phyloP scores from a whole-genome alignment of 1,140 invertebrate species.

The Scaptodrosophila lebanonensis region DNA sequence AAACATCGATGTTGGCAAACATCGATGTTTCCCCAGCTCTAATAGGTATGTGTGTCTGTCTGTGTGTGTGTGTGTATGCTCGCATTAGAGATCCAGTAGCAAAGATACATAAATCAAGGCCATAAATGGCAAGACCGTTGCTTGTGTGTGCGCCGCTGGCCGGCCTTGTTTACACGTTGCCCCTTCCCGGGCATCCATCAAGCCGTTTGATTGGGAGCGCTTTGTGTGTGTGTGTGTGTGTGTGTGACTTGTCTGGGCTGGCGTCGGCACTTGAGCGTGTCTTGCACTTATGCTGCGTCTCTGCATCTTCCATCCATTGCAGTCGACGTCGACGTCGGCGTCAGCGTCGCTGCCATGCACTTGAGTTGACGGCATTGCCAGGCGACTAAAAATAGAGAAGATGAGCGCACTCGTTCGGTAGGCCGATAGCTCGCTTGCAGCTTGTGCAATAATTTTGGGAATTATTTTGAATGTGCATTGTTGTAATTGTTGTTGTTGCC shows the following conservation, averaged over 20 bases:
- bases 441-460: constrained; percentile 51
- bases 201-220: constrained; percentile 61
- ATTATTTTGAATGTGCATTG: constrained; percentile 13
- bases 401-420: no score
- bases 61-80: constrained; percentile 37
- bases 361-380: background rate
- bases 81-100: constrained; percentile 74
- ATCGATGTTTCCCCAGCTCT: no score
- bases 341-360: background rate
- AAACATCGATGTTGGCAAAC: no score
- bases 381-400: no score
- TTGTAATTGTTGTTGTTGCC: background rate
- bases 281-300: constrained; percentile 33
- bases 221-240: constrained; percentile 5
- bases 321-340: no score
- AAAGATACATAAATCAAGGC: constrained; percentile 72
- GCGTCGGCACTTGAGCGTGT: constrained; percentile 28
- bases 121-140: constrained; percentile 68
- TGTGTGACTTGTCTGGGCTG: constrained; percentile 4
- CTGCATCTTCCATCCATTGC: no score
- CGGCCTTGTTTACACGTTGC: no score
- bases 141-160: constrained; percentile 34
- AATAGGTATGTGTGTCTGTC: constrained; percentile 27
- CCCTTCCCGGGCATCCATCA: constrained; percentile 22
- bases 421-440: background rate